A percentile compares a stretch with the other conserved stretches of the same genome.
phyloP scores from a whole-genome alignment of 2,113 vertebrate species.

The Crypturellus undulatus region DNA sequence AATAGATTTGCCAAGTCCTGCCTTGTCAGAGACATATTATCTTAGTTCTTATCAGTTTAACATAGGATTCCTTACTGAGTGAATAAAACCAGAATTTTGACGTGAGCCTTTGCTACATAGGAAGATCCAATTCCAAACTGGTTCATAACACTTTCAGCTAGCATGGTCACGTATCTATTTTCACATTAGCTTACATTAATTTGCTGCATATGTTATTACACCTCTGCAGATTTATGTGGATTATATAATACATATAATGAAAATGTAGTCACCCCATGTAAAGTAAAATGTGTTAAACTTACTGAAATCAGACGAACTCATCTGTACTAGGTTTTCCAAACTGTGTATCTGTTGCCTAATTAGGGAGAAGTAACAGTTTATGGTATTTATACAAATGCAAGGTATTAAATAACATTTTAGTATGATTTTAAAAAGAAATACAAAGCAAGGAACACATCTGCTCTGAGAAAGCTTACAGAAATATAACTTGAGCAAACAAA shows the following conservation, averaged over 20 bases:
- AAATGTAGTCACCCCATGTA: neutral
- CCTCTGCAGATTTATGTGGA: neutral
- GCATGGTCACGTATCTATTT: neutral
- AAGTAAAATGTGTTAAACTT: conserved; percentile 72
- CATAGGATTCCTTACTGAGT: neutral
- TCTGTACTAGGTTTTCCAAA: conserved; percentile 86
- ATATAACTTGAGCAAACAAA: neutral
- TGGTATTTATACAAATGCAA: neutral
- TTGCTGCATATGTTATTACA: neutral
- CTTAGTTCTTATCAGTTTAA: neutral
- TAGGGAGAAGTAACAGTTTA: conserved; percentile 49
- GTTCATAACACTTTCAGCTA: neutral
- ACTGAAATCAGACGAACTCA: conserved; percentile 91
- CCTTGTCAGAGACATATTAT: neutral
- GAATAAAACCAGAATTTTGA: neutral
- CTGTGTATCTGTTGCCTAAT: conserved; percentile 88
- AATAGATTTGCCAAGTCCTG: neutral
- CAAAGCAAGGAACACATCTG: neutral
- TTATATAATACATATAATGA: neutral
- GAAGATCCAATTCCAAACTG: neutral
- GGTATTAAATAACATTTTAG: neutral
- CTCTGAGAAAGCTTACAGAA: neutral
- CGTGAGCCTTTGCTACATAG: neutral
- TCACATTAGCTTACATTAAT: neutral
- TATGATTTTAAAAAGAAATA: conserved; percentile 9